Conservation (phyloP, 2,888 invertebrate genomes). For the Brenthis daphne region DNA sequence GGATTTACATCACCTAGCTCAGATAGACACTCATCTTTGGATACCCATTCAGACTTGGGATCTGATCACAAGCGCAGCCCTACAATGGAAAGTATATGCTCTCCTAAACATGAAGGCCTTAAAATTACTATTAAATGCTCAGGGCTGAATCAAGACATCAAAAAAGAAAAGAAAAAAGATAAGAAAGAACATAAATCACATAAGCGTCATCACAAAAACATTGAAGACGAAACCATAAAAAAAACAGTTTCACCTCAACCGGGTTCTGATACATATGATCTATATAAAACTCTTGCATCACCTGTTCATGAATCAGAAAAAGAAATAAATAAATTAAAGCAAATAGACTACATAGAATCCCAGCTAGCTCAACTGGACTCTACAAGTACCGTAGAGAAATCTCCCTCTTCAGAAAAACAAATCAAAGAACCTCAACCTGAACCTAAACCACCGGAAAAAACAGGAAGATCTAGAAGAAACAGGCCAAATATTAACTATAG, state of each 20-base stretch:
- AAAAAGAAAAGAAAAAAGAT: slow-evolving; percentile 74
- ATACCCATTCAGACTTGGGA: slow-evolving; percentile 70
- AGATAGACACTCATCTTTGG: slow-evolving; percentile 77
- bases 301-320: slow-evolving; percentile 62
- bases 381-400: slow-evolving; percentile 51
- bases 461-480: slow-evolving; percentile 73
- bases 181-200: slow-evolving; percentile 81
- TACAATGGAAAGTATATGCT: slow-evolving; percentile 71
- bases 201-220: slow-evolving; percentile 72
- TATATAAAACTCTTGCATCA: slow-evolving; percentile 79
- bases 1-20: slow-evolving; percentile 80
- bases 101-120: slow-evolving; percentile 77
- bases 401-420: slow-evolving; percentile 61
- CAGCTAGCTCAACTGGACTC: slow-evolving; percentile 68
- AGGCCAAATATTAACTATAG: slow-evolving; percentile 79
- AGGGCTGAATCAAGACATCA: slow-evolving; percentile 64
- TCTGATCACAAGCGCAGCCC: slow-evolving; percentile 72
- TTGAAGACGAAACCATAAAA: slow-evolving; percentile 64
- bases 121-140: slow-evolving; percentile 79
- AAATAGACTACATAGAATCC: slow-evolving; percentile 66
- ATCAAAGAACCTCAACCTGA: slow-evolving; percentile 67
- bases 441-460: slow-evolving; percentile 69
- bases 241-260: slow-evolving; percentile 77
- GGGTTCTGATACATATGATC: slow-evolving; percentile 75
- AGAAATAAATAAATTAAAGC: slow-evolving; percentile 51